These are phyloP conservation scores for Ahaetulla prasina DNA, from an alignment of 2,113 vertebrate species.

Conservation along the genomic window DNA sequence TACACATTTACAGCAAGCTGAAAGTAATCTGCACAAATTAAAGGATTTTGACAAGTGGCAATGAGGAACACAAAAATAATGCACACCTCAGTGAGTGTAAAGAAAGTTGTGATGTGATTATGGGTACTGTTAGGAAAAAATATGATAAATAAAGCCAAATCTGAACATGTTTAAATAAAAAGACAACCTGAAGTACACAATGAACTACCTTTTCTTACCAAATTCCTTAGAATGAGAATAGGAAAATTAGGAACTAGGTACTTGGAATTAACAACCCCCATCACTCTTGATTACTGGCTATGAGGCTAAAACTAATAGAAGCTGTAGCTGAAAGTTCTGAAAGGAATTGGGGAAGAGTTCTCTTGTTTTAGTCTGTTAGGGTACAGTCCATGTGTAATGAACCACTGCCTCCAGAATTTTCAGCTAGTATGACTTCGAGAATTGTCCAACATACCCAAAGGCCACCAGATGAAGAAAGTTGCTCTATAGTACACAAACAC, in stretches of 20 bases:
- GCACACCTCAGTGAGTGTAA: not conserved
- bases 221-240: not conserved
- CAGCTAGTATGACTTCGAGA: not conserved
- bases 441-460: not conserved
- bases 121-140: accelerated
- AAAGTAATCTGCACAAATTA: accelerated
- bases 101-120: not conserved
- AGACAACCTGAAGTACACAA: not conserved
- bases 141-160: not conserved
- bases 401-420: not conserved
- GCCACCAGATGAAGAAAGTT: not conserved
- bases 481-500: not conserved
- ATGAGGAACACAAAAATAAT: not conserved
- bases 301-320: not conserved
- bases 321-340: not conserved
- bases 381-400: not conserved
- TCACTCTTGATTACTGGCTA: not conserved
- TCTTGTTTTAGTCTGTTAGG: not conserved
- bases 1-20: not conserved
- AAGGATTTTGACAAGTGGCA: not conserved
- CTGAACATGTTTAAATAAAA: not conserved
- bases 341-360: not conserved
- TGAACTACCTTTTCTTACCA: not conserved
- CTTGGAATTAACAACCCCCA: not conserved
- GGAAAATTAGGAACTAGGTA: not conserved